Base-by-base conservation (phyloP, 2,888 invertebrate genomes). In the Malachius bipustulatus region DNA sequence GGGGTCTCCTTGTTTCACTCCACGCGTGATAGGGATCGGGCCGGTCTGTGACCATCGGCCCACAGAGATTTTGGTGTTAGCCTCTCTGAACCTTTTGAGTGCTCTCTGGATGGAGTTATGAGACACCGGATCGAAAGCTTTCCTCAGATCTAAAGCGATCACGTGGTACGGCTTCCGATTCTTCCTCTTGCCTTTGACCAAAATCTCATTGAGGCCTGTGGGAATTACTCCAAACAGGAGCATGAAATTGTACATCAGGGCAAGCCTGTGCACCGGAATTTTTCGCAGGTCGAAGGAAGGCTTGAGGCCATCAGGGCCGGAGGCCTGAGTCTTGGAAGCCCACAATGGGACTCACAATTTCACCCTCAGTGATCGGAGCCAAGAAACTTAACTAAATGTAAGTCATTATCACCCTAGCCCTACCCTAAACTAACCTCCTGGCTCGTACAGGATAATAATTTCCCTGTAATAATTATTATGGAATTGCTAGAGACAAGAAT, bases 91-190 rank as follows among this genome's bases (percentile, higher is more conserved):
- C n/a, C n/a, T n/a, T n/a, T n/a, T n/a, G n/a, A n/a, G n/a, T n/a
- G n/a, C n/a, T n/a, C n/a, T n/a, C n/a, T n/a, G n/a, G n/a, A n/a
- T n/a, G n/a, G n/a, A n/a, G n/a, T n/a, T 4, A 10, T 41, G 37
- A 0, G 40, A 42, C 4, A 44, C 28, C 2, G 41, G 35, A 15
- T 46, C 44, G 26, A 46, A 44, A 1, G 41, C 46, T n/a, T 41
- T 44, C 9, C 27, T 15, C 11, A 46, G 8, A 13, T 44, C 44
- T 3, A 46, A 14, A 2, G 37, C 30, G 3, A 42, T 32, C 4
- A 46, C 32, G n/a, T 35, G 24, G 16, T 35, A 42, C 1, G 34
- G 28, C 13, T 30, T 15, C 14, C 24, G 16, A 4, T 12, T 30
- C 31, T 8, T 12, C 9, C n/a, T 29, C n/a, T 16, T n/a, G 9